Evolutionary conservation across 2,113 vertebrate genomes (phyloP).

Genomic region (Xenus cinereus): DNA sequence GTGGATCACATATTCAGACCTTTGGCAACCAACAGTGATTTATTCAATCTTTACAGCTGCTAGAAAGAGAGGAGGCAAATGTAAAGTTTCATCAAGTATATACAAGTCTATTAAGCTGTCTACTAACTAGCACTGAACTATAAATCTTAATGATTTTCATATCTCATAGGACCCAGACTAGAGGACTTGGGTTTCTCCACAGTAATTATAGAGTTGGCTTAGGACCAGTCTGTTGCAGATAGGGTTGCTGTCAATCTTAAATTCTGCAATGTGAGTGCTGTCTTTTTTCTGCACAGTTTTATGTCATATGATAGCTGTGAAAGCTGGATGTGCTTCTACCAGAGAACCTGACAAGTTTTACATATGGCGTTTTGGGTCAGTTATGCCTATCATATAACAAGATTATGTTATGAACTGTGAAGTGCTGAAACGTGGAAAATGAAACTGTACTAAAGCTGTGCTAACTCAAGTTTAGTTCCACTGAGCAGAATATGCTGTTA

Average conservation of each 20-base stretch:
- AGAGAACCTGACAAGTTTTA: constrained; percentile 16
- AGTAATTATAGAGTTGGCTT: background rate
- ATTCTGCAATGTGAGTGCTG: constrained; percentile 3
- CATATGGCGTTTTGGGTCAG: background rate
- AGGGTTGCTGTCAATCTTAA: background rate
- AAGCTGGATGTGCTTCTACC: background rate
- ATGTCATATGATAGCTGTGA: constrained; percentile 44
- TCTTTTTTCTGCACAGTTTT: constrained; percentile 6
- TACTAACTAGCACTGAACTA: background rate
- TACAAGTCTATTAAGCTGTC: background rate
- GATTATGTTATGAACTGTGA: background rate
- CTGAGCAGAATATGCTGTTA: background rate
- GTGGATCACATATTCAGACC: background rate
- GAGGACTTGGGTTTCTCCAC: background rate
- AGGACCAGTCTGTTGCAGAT: background rate
- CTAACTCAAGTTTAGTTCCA: background rate
- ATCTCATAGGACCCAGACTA: background rate
- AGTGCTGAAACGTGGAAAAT: constrained; percentile 36
- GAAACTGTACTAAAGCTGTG: background rate
- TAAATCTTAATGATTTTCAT: background rate
- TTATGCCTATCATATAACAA: background rate
- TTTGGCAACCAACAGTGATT: background rate
- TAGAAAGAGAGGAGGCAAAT: background rate
- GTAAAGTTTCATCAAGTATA: background rate
- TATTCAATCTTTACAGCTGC: background rate